Evolutionary conservation across 2,113 vertebrate species (phyloP), one percentile per base, ranked within the genome.

Genomic region (Climacteris rufus): DNA sequence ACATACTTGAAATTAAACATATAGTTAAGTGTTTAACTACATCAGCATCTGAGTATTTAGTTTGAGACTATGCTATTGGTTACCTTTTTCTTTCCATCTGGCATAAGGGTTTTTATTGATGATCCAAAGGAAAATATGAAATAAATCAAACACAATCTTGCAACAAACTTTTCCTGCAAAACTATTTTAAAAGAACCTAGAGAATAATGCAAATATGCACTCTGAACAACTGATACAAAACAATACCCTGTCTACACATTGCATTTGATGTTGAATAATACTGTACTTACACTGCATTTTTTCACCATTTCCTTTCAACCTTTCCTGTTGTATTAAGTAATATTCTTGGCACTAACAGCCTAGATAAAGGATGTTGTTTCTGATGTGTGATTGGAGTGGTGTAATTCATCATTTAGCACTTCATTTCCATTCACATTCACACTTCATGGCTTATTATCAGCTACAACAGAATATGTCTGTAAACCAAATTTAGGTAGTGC

Each of bases 321-420:
- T 45, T 95, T 97, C 95, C 95, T 94, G 89, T 94, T 94, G 81
- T 83, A 97, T 93, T 90, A 93, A 96, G 87, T 87, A 95, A 94
- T 92, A 93, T 79, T 96, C 56, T 94, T 97, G 96, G 97, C 93
- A 95, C 70, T 92, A 91, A 57, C 35, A 92, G 39, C 54, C 57
- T 84, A 90, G 96, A 97, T 97, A 97, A 97, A 97, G 95, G 96
- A 96, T 96, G 72, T 92, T 96, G 44, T 90, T 97, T 95, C 94
- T 97, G 78, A 93, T 95, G 75, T 91, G 89, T 85, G 96, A 91
- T 90, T 25, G 2, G 69, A 87, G 61, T 76, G 42, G 89, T 63
- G 54, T 89, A 97, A 96, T 95, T 92, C 59, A 77, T 96, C 93
- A 92, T 93, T 95, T 96, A 96, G 65, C 87, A 96, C 95, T 94